Evolutionary conservation across 2,888 invertebrate genomes (phyloP), one percentile per base, ranked within the genome.

Genomic region (Synergus gifuensis): DNA sequence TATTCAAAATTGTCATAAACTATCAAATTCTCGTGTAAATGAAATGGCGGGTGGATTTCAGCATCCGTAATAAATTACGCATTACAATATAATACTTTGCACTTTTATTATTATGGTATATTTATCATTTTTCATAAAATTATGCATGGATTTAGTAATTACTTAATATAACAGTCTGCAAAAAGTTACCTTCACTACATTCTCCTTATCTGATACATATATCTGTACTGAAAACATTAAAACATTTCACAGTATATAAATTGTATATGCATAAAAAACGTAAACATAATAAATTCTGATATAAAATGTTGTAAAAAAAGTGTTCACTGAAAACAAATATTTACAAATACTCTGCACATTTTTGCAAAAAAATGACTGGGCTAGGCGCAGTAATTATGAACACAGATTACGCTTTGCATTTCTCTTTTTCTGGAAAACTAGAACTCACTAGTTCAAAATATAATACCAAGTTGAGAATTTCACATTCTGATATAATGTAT

Each of bases 81-180:
- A 60, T 22, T 12, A 60, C 60, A 28, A 14, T 60, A 11, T 54
- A 54, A n/a, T 49, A 7, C 7, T 54, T 9, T 54, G 54, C 9
- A 54, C 18, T 8, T 54, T 54, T n/a, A 54, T 54, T 54, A 9
- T 7, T 16, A 54, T 54, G 8, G 54, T 54, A 54, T 54, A n/a
- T 54, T 54, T 54, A 54, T 54, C 54, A 54, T 9, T 54, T 54
- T 54, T 54, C 54, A 54, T 54, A 54, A 54, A 54, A 54, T 54
- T 54, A 54, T 16, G n/a, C 9, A 54, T 54, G 54, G 54, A 14
- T 54, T 8, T n/a, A 54, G 8, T 16, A n/a, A 54, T n/a, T 49
- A 49, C 49, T 49, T 54, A 54, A 54, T 54, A 54, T 54, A 54
- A 54, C 54, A 54, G 54, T 54, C 54, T 54, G 54, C 54, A n/a